phyloP scores from a whole-genome alignment of 1,140 invertebrate genomes.

The Drosophila jambulina region DNA sequence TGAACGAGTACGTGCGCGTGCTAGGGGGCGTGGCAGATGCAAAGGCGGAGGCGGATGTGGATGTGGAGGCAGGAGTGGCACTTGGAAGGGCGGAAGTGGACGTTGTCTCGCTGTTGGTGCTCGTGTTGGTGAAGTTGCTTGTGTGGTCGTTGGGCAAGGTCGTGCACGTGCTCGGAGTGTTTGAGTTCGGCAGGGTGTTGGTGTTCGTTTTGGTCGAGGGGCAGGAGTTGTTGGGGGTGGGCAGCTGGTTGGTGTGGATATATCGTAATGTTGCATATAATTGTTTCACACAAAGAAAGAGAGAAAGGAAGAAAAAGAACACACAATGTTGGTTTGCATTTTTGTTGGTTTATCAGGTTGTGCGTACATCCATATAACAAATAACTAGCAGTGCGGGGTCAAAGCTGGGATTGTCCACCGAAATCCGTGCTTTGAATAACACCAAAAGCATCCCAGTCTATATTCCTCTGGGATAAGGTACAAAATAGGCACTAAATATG shows the following conservation, averaged over 20 bases:
- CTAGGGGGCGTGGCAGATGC: constrained; percentile 52
- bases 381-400: constrained; percentile 11
- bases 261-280: constrained; percentile 37
- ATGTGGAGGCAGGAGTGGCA: constrained; percentile 24
- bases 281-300: constrained; percentile 73
- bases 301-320: constrained; percentile 79
- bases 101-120: constrained; percentile 28
- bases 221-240: constrained; percentile 54
- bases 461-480: neutral
- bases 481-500: neutral
- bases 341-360: constrained; percentile 31
- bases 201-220: constrained; percentile 52
- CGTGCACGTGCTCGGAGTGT: constrained; percentile 72
- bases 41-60: constrained; percentile 22
- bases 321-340: constrained; percentile 63
- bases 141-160: constrained; percentile 52
- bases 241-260: constrained; percentile 39
- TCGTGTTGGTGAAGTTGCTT: constrained; percentile 31
- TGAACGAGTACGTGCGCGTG: constrained; percentile 68
- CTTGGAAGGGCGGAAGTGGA: constrained; percentile 24
- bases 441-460: neutral
- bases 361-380: constrained; percentile 28
- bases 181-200: constrained; percentile 38
- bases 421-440: constrained; percentile 15
- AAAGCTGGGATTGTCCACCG: constrained; percentile 3